Base-by-base conservation (phyloP, 2,797 vertebrate genomes). In the Cirrhinus molitorella region DNA sequence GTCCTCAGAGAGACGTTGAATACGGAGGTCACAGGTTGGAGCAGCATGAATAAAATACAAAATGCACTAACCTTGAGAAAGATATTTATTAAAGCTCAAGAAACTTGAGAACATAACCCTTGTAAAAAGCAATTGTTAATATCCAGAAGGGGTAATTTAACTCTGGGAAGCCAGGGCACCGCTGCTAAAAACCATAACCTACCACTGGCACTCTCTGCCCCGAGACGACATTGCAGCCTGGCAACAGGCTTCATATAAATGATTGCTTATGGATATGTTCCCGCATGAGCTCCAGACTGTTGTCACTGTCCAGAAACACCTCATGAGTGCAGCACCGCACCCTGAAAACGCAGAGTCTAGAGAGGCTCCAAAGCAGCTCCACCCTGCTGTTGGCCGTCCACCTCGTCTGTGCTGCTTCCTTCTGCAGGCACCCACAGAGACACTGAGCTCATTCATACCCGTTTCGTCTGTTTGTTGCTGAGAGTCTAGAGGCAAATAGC, bases 231-330 rank as follows among this genome's bases (percentile, higher is more conserved):
- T 45, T 68, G 77, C 21, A 83, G 40, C 84, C 81, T 85, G 80
- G 70, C 75, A 79, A 86, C 79, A 9, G n/a, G 75, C 70, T 63
- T 57, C 83, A 68, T 83, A 81, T 51, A 73, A 55, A 67, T 72
- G 21, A 67, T 68, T 34, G 12, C 47, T 86, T 51, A 14, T 82
- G 0, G 71, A 57, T 21, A 75, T 71, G 79, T 92, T 90, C 92
- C 86, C 87, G 92, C 89, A 92, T 88, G 84, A 88, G 76, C 72
- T 86, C 82, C 89, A 82, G 55, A 85, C 86, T 89, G 89, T 89
- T 89, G 89, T 91, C 91, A 83, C 87, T 3, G 63, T 93, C 91
- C 92, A 93, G 91, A 88, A 92, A 92, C 94, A 94, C 93, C 90
- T 94, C 90, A 79, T 93, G 91, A 94, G 88, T 72, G 43, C 78